phyloP scores from a whole-genome alignment of 2,888 invertebrate species.

The Polia nebulosa region DNA sequence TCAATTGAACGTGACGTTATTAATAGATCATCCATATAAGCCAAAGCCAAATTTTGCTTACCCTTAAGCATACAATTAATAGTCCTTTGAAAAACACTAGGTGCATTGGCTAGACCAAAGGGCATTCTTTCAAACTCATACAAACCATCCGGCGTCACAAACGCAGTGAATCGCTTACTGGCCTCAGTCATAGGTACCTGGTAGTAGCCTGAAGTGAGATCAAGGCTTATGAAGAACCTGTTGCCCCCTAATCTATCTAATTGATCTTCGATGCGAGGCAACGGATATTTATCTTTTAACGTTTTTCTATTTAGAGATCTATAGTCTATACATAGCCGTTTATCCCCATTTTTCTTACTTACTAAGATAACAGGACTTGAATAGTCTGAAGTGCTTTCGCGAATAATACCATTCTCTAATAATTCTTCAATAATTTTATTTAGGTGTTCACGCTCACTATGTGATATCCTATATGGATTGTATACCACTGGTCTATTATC shows the following conservation, averaged over 20 bases:
- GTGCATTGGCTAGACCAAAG: slow-evolving; percentile 3
- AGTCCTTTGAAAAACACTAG: slow-evolving; percentile 2
- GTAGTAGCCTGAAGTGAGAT: not conserved
- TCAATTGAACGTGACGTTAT: not conserved
- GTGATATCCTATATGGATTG: slow-evolving; percentile 7
- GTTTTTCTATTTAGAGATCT: no score
- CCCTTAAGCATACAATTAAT: slow-evolving; percentile 6
- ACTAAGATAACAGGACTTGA: not conserved
- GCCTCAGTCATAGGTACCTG: not conserved
- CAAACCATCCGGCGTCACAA: slow-evolving; percentile 4
- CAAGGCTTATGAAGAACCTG: not conserved
- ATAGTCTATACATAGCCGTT: no score
- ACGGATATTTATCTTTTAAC: no score
- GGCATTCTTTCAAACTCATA: slow-evolving; percentile 1
- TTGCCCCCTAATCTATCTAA: not conserved
- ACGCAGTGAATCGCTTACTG: slow-evolving; percentile 1
- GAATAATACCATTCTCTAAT: not conserved
- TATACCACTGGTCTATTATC: slow-evolving; percentile 25
- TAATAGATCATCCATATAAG: not conserved
- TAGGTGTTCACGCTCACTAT: slow-evolving; percentile 14
- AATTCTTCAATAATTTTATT: not conserved
- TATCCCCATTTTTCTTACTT: not conserved
- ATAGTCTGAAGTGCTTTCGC: no score
- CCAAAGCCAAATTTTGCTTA: not conserved
- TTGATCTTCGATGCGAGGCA: no score